Evolutionary conservation across 2,888 invertebrate genomes (phyloP).

Genomic region (Iphiclides podalirius): DNA sequence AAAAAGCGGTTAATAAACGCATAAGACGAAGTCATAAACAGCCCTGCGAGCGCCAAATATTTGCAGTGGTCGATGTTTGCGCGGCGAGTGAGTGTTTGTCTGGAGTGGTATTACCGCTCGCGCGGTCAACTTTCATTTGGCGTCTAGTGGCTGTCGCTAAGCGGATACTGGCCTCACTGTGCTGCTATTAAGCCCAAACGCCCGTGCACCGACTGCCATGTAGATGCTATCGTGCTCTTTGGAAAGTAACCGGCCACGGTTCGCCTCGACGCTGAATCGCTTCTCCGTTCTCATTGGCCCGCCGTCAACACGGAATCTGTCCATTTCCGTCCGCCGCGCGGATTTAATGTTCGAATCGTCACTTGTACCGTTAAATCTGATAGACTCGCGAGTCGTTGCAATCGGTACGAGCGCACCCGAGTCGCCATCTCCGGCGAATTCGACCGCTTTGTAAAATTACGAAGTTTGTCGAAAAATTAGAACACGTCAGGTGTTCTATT

Average conservation of each 20-base stretch:
- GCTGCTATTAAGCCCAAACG: conserved; percentile 69
- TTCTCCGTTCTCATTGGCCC: conserved; percentile 36
- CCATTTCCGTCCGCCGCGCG: too few relatives aligned
- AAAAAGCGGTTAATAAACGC: too few relatives aligned
- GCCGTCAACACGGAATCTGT: background rate
- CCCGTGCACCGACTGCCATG: conserved; percentile 65
- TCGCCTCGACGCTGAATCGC: conserved; percentile 42
- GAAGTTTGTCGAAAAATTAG: too few relatives aligned
- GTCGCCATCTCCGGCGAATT: too few relatives aligned
- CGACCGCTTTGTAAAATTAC: too few relatives aligned
- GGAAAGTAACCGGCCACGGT: conserved; percentile 67
- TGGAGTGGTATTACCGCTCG: conserved; percentile 56
- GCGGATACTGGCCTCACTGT: conserved; percentile 72
- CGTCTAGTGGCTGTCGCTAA: conserved; percentile 73
- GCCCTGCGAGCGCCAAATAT: conserved; percentile 14
- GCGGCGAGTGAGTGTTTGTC: conserved; percentile 55
- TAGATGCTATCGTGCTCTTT: conserved; percentile 72
- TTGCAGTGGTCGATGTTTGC: conserved; percentile 35
- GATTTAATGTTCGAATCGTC: too few relatives aligned
- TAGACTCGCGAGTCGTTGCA: too few relatives aligned
- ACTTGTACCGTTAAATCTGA: too few relatives aligned
- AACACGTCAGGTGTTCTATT: too few relatives aligned
- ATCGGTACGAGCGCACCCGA: too few relatives aligned
- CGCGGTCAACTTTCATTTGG: conserved; percentile 76
- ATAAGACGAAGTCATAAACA: too few relatives aligned